Base-by-base conservation (phyloP, 2,888 invertebrate genomes). In the Cryptosula pallasiana region DNA sequence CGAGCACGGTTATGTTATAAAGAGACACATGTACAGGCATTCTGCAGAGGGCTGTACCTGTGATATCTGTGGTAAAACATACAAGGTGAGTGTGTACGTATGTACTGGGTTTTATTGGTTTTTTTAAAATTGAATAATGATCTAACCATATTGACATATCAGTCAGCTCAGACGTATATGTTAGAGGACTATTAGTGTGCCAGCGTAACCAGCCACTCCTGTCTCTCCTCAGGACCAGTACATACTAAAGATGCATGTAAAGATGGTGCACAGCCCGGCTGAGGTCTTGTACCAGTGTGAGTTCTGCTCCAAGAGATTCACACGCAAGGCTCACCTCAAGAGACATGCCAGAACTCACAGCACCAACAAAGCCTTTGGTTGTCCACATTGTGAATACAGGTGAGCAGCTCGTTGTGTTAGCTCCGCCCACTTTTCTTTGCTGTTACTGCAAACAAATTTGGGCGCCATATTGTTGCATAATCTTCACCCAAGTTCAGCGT, bases 171-270 rank as follows among this genome's bases (percentile, higher is more conserved):
- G n/a, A n/a, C n/a, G n/a, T n/a, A n/a, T n/a, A n/a, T n/a, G n/a
- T n/a, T n/a, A n/a, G n/a, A n/a, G n/a, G n/a, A n/a, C n/a, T n/a
- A n/a, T n/a, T n/a, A n/a, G n/a, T n/a, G n/a, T n/a, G n/a, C n/a
- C n/a, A n/a, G n/a, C n/a, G n/a, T n/a, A n/a, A n/a, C n/a, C n/a
- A n/a, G 70, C 57, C 72, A 75, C 45, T 20, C 45, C 20, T 45
- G 45, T 72, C 69, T 74, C 25, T 35, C 74, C 75, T 1, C 76
- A 85, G 84, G 85, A 85, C 75, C 82, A 82, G 77, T 85, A 85
- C 78, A 84, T 85, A 23, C 75, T 85, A 72, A 84, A 85, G 77
- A 85, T 84, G 83, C 85, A 85, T 75, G 77, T 84, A 13, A 84
- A 84, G 77, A 83, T 84, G 83, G 84, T 85, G 2, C 85, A 85